Evolutionary conservation across 2,797 vertebrate genomes (phyloP).

Genomic region (Petrocephalus sullivani): DNA sequence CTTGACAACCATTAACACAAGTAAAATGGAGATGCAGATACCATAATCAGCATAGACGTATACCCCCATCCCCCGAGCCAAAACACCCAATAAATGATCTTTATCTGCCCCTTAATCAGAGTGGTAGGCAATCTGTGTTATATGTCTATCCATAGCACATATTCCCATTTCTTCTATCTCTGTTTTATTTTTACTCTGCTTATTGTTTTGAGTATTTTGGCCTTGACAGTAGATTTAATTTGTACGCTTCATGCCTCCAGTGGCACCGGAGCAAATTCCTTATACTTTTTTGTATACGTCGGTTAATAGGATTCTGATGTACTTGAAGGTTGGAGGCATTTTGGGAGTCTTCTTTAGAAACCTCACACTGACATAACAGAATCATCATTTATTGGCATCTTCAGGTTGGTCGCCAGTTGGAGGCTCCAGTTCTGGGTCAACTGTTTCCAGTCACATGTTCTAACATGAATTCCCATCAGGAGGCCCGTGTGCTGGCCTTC

Average conservation of each 20-base stretch:
- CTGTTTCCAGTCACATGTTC: not conserved
- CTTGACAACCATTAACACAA: not conserved
- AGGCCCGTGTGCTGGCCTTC: constrained; percentile 11
- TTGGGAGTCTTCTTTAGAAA: not conserved
- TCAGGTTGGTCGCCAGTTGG: not conserved
- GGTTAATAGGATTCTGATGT: not conserved
- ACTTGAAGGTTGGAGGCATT: not conserved
- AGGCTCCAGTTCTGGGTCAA: not conserved
- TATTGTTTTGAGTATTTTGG: not conserved
- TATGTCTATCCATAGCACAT: not conserved
- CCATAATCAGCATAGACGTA: not conserved
- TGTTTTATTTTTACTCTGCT: not conserved
- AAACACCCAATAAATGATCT: not conserved
- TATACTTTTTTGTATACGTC: not conserved
- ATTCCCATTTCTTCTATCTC: not conserved
- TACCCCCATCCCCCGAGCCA: not conserved
- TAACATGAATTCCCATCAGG: not conserved
- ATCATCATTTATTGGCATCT: not conserved
- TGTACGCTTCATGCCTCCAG: not conserved
- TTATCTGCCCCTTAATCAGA: not conserved
- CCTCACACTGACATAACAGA: not conserved
- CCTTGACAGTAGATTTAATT: not conserved
- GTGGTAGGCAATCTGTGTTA: not conserved
- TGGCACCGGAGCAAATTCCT: not conserved
- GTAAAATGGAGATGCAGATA: not conserved